Evolutionary conservation across 1,140 invertebrate genomes (phyloP).

Genomic region (Scylla paramamosain): DNA sequence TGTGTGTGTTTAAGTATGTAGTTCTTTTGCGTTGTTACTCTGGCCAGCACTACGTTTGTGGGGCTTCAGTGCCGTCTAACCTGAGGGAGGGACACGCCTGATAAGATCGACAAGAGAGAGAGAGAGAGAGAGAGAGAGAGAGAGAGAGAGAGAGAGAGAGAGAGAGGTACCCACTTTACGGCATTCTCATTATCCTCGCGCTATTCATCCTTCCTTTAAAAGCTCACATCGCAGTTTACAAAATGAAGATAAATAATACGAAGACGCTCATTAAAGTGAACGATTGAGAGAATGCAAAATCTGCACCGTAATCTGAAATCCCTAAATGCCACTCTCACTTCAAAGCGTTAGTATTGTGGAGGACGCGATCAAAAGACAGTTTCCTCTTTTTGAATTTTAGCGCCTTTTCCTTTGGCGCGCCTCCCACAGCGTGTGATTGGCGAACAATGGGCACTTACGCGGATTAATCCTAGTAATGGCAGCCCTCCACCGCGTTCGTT

Average conservation of each 20-base stretch:
- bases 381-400: constrained; percentile 74
- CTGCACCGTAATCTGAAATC: constrained; percentile 51
- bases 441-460: constrained; percentile 74
- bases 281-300: constrained; percentile 33
- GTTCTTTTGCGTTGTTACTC: neutral
- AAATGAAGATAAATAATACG: neutral
- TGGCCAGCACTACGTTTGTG: too few relatives aligned
- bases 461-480: constrained; percentile 75
- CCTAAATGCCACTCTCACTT: constrained; percentile 68
- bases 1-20: constrained; percentile 6
- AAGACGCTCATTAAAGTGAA: constrained; percentile 47
- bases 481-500: constrained; percentile 65
- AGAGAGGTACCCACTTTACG: constrained; percentile 27
- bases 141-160: constrained; percentile 44
- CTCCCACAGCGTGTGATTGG: constrained; percentile 75
- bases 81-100: neutral
- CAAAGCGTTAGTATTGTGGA: constrained; percentile 70
- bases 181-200: neutral
- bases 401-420: constrained; percentile 72
- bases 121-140: constrained; percentile 28
- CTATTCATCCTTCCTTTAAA: constrained; percentile 1
- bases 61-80: neutral
- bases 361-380: constrained; percentile 74
- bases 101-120: neutral
- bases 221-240: constrained; percentile 36